Evolutionary conservation across 2,888 invertebrate genomes (phyloP), one percentile per base, ranked within the genome.

Genomic region (Erpobdella octoculata): DNA sequence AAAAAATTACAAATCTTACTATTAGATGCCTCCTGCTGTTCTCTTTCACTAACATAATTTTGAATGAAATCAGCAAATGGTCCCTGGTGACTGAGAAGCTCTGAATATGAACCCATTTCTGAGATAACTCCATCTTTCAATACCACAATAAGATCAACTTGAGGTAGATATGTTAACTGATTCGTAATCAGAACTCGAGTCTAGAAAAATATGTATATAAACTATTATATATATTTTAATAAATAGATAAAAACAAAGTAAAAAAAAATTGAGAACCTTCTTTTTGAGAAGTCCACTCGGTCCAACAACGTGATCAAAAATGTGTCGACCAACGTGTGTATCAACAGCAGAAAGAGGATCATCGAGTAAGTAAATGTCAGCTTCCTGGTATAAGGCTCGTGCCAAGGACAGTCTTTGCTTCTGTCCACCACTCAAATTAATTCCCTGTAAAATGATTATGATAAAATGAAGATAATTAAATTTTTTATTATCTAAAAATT

Each of bases 371-470:
- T 73, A 73, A 36, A 73, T 41, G 31, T 67, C 71, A 12, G 36
- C 25, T 28, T 73, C 71, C n/a, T 64, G 66, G 46, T 73, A 73
- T 0, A 73, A 62, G 8, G 73, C 73, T 37, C 73, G 37, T 2
- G 73, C 73, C 12, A 73, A 28, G 59, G 53, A 64, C 8, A 73
- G 46, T 25, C 73, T 41, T 59, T 73, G 72, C 37, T 72, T 72
- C 70, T 72, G 72, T 5, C 72, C 72, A 5, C 72, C 72, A 33
- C 70, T 70, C n/a, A 73, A 41, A 37, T 73, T 73, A 48, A 73
- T 73, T 28, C 73, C 73, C 73, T 73, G 46, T 2, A 6, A 38
- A n/a, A n/a, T n/a, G n/a, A n/a, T n/a, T n/a, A n/a, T n/a, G n/a
- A n/a, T n/a, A n/a, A n/a, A n/a, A n/a, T n/a, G n/a, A n/a, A n/a